A percentile compares a stretch with the other conserved stretches of the same genome.
Evolutionary conservation across 37 sponge, comb jelly and placozoan species (phyloP).

Genomic region (Beroe forskalii): DNA sequence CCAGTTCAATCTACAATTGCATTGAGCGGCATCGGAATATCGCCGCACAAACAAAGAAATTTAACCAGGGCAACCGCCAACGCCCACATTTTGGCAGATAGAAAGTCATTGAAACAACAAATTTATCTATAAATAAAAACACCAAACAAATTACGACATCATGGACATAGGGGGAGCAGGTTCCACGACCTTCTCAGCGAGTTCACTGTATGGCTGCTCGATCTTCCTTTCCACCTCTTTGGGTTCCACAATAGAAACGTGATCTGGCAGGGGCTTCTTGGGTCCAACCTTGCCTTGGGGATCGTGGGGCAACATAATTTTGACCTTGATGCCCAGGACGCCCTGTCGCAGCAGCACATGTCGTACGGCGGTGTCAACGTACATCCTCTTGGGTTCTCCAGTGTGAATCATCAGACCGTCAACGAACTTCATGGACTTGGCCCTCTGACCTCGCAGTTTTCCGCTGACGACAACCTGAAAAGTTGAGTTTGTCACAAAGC

Average conservation of each 20-base stretch:
- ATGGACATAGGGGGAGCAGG: background rate
- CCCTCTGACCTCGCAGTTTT: slow-evolving; percentile 95
- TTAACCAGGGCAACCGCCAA: no score
- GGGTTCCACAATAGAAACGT: slow-evolving; percentile 90
- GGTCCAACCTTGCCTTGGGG: slow-evolving; percentile 91
- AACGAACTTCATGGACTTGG: slow-evolving; percentile 99
- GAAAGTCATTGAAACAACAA: background rate
- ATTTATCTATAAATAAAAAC: slow-evolving; percentile 46
- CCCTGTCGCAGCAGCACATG: slow-evolving; percentile 97
- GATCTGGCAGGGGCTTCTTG: slow-evolving; percentile 95
- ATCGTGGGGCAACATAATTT: slow-evolving; percentile 98
- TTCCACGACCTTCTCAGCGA: background rate
- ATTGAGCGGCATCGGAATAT: no score
- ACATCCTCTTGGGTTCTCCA: slow-evolving; percentile 86
- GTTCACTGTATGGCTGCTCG: slow-evolving; percentile 26
- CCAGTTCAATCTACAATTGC: no score
- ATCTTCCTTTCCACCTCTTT: slow-evolving; percentile 74
- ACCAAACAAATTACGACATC: slow-evolving; percentile 35
- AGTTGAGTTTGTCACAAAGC: no score
- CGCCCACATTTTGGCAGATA: no score
- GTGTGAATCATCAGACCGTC: slow-evolving; percentile 99
- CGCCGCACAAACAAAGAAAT: no score
- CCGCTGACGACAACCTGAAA: slow-evolving; percentile 85
- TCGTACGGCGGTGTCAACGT: slow-evolving; percentile 93
- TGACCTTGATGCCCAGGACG: slow-evolving; percentile 98